A percentile compares a stretch with the other conserved stretches of the same genome.
Evolutionary conservation across 2,888 invertebrate species (phyloP).

Genomic region (Cheilosia impressa): DNA sequence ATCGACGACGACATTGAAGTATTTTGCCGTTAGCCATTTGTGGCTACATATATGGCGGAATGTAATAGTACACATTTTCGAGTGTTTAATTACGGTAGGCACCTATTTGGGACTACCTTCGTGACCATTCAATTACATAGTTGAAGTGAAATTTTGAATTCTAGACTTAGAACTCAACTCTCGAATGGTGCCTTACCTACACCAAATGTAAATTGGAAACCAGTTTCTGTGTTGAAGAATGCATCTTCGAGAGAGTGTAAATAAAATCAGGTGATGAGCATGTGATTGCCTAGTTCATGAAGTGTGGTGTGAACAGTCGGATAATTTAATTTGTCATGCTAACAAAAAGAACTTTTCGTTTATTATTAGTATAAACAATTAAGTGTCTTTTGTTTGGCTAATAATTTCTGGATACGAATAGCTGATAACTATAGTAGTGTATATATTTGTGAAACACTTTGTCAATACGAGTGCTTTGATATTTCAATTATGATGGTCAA

Average conservation of each 20-base stretch:
- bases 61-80: not conserved
- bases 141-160: conserved; percentile 23
- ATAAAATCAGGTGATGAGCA: conserved; percentile 14
- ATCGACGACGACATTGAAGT: not conserved
- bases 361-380: conserved; percentile 5
- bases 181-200: not conserved
- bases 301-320: conserved; percentile 17
- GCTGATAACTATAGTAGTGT: conserved; percentile 17
- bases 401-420: conserved; percentile 3
- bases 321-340: not conserved
- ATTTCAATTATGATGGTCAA: conserved; percentile 14
- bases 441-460: conserved; percentile 21
- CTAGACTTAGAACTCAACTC: conserved; percentile 12
- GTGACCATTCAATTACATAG: conserved; percentile 26
- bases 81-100: conserved; percentile 1
- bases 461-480: conserved; percentile 9
- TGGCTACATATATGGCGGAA: not conserved
- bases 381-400: not conserved
- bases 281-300: conserved; percentile 18
- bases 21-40: conserved; percentile 18
- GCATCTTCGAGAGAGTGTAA: conserved; percentile 5
- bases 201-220: conserved; percentile 5
- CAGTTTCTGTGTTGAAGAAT: not conserved
- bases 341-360: not conserved
- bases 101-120: not conserved